Evolutionary conservation across 2,113 vertebrate species (phyloP), one percentile per base, ranked within the genome.

Genomic region (Corynorhinus townsendii): DNA sequence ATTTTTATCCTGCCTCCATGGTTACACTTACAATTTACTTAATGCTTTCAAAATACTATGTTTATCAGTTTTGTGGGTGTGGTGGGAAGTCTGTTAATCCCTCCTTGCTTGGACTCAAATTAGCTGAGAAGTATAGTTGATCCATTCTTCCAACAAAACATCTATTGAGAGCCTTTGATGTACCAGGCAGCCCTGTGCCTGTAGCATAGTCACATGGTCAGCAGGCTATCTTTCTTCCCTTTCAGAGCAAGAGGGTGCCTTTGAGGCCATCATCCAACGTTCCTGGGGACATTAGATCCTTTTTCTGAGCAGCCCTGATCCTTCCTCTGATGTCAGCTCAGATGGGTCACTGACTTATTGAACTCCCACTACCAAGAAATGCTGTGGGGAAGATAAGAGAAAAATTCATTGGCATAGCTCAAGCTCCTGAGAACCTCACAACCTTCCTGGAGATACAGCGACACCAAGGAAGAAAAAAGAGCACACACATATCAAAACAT

Each of bases 1-100:
- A 35, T 56, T 95, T 97, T 96, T 94, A 92, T 94, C 88, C 91
- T 96, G 73, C 89, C 97, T 95, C 95, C 80, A 97, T 96, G 94
- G 93, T 95, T 28, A 91, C 56, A 69, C 80, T 96, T 95, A 96
- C 96, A 95, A 95, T 96, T 92, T 94, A 90, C 45, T 91, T 95
- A 94, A 92, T 95, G 86, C 0, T 96, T 96, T 92, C 76, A 59
- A 93, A 95, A 66, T 89, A 92, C 17, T 83, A 76, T 43, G 30
- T 95, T 89, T 75, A 90, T 87, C 88, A 33, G 22, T 96, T 97
- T 73, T 82, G 86, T 73, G 52, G 56, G 80, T 68, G 66, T 49
- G 79, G 54, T 52, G 69, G 71, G 19, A 64, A 95, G 72, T 35
- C 75, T 86, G 35, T 71, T 47, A 38, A 30, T 28, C 28, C 19